Conservation (phyloP, 2,797 vertebrate genomes). For the Corythornis leucogaster region DNA sequence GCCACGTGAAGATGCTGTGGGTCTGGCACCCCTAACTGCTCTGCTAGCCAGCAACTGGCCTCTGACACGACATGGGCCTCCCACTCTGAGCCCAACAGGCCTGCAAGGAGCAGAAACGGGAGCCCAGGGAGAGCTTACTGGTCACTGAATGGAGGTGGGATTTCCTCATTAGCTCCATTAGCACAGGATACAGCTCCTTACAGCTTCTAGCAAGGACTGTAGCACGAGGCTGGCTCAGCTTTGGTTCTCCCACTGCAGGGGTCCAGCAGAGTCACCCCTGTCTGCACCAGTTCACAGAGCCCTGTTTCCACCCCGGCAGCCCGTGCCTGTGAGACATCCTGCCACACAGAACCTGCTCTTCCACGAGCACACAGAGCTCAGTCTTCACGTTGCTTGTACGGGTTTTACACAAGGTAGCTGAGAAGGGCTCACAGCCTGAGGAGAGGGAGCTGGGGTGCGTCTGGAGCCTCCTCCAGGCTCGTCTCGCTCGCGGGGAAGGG, state of each 20-base stretch:
- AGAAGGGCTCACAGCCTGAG: constrained; percentile 42
- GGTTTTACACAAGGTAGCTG: background rate
- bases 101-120: background rate
- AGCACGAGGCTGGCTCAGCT: background rate
- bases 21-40: background rate
- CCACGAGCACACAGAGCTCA: background rate
- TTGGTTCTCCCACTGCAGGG: background rate
- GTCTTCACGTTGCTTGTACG: too few species aligned
- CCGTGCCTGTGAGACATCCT: background rate
- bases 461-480: constrained; percentile 61
- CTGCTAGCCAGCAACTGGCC: background rate
- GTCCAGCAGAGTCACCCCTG: background rate
- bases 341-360: rapidly evolving
- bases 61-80: background rate
- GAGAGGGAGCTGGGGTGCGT: constrained; percentile 52
- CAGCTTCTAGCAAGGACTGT: background rate
- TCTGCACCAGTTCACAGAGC: background rate
- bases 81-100: background rate
- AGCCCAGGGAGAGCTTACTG: background rate
- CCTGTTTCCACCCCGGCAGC: background rate
- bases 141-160: background rate
- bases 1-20: background rate
- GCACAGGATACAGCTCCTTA: too few species aligned
- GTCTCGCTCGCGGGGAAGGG: constrained; percentile 39
- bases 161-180: background rate